Evolutionary conservation across 2,113 vertebrate genomes (phyloP).

Genomic region (Fregetta grallaria): DNA sequence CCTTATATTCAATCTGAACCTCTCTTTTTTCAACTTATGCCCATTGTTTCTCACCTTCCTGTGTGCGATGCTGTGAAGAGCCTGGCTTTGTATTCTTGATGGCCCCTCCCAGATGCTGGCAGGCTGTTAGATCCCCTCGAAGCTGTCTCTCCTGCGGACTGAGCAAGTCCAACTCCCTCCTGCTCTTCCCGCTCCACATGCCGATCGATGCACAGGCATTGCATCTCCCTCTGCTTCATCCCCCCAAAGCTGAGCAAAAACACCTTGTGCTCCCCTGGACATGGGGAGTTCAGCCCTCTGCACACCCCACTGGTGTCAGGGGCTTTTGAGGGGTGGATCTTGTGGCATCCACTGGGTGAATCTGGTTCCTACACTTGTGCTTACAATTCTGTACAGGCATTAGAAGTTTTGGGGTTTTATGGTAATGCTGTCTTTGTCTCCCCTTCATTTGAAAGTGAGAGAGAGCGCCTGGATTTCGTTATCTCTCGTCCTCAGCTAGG

Average conservation of each 20-base stretch:
- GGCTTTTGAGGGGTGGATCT: background rate
- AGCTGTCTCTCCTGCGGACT: background rate
- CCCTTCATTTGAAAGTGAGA: background rate
- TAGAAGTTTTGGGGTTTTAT: background rate
- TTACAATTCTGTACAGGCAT: background rate
- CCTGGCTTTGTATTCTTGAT: background rate
- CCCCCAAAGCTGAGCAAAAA: background rate
- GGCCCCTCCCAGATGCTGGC: background rate
- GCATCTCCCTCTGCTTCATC: background rate
- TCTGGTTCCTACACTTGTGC: background rate
- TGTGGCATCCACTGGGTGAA: background rate
- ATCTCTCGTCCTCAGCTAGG: background rate
- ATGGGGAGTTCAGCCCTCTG: fast-evolving
- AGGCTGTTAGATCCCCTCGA: background rate
- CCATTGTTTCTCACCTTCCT: background rate
- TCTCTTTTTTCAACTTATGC: background rate
- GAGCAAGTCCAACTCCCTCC: background rate
- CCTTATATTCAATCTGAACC: background rate
- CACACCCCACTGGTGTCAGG: background rate
- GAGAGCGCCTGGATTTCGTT: background rate
- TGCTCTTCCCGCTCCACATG: background rate
- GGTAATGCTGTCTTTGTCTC: background rate
- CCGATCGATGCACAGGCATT: background rate
- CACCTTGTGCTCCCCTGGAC: background rate
- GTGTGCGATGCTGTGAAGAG: background rate